Conservation (phyloP, 2,888 invertebrate species). For the Dione juno region DNA sequence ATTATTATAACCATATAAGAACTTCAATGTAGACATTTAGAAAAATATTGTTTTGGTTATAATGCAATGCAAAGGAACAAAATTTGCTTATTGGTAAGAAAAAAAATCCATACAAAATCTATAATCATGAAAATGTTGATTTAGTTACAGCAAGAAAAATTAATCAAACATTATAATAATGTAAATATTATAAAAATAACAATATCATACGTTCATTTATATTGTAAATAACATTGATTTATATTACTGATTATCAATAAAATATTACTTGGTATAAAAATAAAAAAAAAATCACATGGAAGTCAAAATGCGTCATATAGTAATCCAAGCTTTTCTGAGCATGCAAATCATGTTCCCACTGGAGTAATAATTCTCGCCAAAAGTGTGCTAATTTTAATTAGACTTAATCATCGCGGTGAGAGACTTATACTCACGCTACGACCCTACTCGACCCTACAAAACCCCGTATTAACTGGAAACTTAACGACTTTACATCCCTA, state of each 20-base stretch:
- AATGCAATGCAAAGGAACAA: too few relatives aligned
- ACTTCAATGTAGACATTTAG: too few relatives aligned
- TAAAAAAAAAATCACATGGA: not conserved
- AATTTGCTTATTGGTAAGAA: too few relatives aligned
- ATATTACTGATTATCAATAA: not conserved
- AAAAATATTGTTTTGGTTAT: too few relatives aligned
- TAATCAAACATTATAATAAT: too few relatives aligned
- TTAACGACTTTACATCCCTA: constrained; percentile 73
- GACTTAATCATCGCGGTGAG: constrained; percentile 60
- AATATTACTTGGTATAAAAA: not conserved
- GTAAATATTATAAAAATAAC: too few relatives aligned
- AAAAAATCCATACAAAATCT: too few relatives aligned
- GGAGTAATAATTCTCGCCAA: constrained; percentile 53
- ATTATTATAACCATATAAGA: too few relatives aligned
- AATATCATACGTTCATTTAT: too few relatives aligned
- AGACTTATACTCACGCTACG: constrained; percentile 48
- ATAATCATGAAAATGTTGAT: too few relatives aligned
- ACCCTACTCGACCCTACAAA: constrained; percentile 50
- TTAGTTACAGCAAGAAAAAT: too few relatives aligned
- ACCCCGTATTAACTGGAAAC: constrained; percentile 21
- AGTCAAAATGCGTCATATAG: not conserved
- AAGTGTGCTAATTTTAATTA: constrained; percentile 74
- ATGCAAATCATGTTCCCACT: constrained; percentile 20
- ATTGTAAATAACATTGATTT: too few relatives aligned
- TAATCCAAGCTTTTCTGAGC: not conserved